These are phyloP conservation scores for Macrophya annulata DNA, from an alignment of 2,888 invertebrate species.

Conservation along the genomic window DNA sequence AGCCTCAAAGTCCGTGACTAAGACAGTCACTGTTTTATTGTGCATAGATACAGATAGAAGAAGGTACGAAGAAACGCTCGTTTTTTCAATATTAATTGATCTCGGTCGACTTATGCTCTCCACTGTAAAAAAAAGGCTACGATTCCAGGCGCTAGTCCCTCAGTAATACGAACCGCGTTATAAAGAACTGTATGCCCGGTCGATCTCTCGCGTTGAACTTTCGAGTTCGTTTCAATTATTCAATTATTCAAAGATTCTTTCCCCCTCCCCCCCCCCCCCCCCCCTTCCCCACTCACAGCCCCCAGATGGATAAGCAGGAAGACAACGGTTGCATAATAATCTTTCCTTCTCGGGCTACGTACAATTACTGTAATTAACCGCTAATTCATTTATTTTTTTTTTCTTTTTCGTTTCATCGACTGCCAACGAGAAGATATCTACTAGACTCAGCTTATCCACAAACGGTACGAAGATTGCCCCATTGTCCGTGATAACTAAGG, in stretches of 20 bases:
- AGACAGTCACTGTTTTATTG: slow-evolving; percentile 19
- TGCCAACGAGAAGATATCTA: neutral
- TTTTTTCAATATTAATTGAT: slow-evolving; percentile 38
- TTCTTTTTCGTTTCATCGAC: slow-evolving; percentile 30
- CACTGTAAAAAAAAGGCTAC: neutral
- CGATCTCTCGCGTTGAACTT: slow-evolving; percentile 25
- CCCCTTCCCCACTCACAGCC: too few species aligned
- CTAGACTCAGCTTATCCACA: slow-evolving; percentile 12
- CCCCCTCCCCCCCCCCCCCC: too few species aligned
- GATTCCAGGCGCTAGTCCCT: slow-evolving; percentile 3
- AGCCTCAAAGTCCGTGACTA: neutral
- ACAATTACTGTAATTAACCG: slow-evolving; percentile 49
- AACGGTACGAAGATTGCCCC: slow-evolving; percentile 41
- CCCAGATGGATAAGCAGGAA: slow-evolving; percentile 45
- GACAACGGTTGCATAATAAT: slow-evolving; percentile 40
- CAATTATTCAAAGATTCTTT: slow-evolving; percentile 49
- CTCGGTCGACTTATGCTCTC: slow-evolving; percentile 28
- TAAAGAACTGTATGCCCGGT: neutral
- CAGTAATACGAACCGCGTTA: neutral
- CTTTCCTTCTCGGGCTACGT: slow-evolving; percentile 4
- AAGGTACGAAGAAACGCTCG: neutral
- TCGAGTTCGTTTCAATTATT: slow-evolving; percentile 45
- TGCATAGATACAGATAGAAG: slow-evolving; percentile 8
- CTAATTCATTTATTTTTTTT: slow-evolving; percentile 36
- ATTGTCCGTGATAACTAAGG: slow-evolving; percentile 31